A percentile compares a stretch with the other conserved stretches of the same genome.
phyloP scores from a whole-genome alignment of 1,140 invertebrate species.

The Drosophila nannoptera region DNA sequence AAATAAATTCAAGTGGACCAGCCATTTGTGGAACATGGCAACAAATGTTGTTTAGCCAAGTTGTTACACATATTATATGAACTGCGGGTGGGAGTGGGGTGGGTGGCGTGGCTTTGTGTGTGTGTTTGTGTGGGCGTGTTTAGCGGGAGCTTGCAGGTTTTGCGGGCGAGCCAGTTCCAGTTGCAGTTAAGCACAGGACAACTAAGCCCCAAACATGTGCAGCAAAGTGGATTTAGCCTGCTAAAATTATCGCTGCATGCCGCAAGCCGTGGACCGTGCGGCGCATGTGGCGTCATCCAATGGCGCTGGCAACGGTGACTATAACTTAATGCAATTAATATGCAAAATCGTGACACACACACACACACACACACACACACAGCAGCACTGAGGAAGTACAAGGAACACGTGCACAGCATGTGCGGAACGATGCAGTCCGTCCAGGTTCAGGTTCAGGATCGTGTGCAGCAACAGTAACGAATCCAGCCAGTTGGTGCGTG shows the following conservation, averaged over 20 bases:
- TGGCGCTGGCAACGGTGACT: constrained; percentile 50
- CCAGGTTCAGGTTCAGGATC: constrained; percentile 44
- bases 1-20: constrained; percentile 51
- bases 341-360: constrained; percentile 76
- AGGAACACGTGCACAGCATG: constrained; percentile 43
- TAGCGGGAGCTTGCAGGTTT: constrained; percentile 29
- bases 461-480: constrained; percentile 44
- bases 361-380: constrained; percentile 12
- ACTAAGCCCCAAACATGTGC: constrained; percentile 69
- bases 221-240: constrained; percentile 74
- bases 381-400: not conserved
- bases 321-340: constrained; percentile 79
- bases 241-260: constrained; percentile 70
- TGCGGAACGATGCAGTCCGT: constrained; percentile 61
- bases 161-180: constrained; percentile 47
- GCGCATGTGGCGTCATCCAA: constrained; percentile 66
- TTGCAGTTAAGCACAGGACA: constrained; percentile 61
- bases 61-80: constrained; percentile 24
- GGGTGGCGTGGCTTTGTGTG: constrained; percentile 8
- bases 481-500: constrained; percentile 26
- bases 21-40: constrained; percentile 22
- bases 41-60: constrained; percentile 30
- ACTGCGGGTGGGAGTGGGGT: not conserved
- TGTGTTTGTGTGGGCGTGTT: constrained; percentile 17
- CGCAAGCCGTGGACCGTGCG: constrained; percentile 24